A percentile compares a stretch with the other conserved stretches of the same genome.
These are phyloP conservation scores for Callosobruchus maculatus DNA, from an alignment of 2,888 invertebrate genomes.

Conservation along the genomic window DNA sequence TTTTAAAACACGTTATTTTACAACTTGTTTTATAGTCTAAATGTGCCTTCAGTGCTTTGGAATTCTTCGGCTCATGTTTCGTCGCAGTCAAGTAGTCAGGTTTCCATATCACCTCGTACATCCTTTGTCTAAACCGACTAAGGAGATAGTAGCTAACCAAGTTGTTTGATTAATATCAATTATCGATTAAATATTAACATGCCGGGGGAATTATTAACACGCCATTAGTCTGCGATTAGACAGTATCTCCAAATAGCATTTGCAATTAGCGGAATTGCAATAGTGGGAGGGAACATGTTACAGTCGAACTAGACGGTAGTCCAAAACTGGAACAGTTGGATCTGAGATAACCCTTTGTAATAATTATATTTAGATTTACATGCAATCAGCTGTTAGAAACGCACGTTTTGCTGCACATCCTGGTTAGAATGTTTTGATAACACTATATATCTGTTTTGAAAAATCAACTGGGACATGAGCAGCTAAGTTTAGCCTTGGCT, in stretches of 20 bases:
- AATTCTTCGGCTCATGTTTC: too few species aligned
- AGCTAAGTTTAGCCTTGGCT: too few species aligned
- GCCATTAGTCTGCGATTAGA: background rate
- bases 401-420: too few species aligned
- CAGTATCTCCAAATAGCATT: background rate
- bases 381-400: too few species aligned
- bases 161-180: background rate
- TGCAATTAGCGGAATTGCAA: background rate
- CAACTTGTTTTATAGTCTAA: too few species aligned
- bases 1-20: too few species aligned
- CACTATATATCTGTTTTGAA: too few species aligned
- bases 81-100: background rate
- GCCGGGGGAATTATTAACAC: conserved; percentile 1
- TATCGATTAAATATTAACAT: conserved; percentile 4
- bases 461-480: too few species aligned
- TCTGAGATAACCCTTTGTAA: too few species aligned
- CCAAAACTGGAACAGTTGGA: background rate
- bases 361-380: too few species aligned
- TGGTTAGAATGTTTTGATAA: too few species aligned
- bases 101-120: background rate
- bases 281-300: background rate
- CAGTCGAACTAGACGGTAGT: background rate
- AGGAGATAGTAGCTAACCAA: background rate
- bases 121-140: background rate
- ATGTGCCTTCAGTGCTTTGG: too few species aligned